phyloP scores from a whole-genome alignment of 37 sponge, comb jelly and placozoan species.

The Ianthella basta region DNA sequence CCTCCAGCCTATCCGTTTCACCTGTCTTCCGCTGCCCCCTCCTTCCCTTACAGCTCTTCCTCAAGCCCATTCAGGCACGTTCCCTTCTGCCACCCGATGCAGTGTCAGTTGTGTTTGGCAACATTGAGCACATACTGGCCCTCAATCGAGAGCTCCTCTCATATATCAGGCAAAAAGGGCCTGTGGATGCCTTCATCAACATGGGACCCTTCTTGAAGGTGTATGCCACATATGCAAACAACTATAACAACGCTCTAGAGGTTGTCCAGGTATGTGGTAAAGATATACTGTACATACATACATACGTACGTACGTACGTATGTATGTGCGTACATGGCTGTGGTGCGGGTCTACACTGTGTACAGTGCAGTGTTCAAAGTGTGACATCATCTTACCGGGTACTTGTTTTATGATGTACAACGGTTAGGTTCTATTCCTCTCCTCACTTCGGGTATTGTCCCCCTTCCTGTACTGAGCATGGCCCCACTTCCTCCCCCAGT shows the following conservation, averaged over 20 bases:
- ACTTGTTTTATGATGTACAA: no score
- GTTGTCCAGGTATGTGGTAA: constrained; percentile 50
- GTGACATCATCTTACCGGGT: no score
- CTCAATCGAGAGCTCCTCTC: constrained; percentile 72
- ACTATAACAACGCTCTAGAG: constrained; percentile 52
- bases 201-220: constrained; percentile 84
- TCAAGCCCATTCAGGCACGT: constrained; percentile 70
- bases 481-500: no score
- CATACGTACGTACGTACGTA: constrained; percentile 1
- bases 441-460: no score
- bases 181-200: constrained; percentile 72
- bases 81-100: constrained; percentile 54
- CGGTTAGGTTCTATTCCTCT: no score
- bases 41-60: constrained; percentile 55
- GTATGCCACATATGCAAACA: constrained; percentile 73
- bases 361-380: no score
- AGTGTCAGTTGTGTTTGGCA: constrained; percentile 61
- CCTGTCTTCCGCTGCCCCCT: background rate
- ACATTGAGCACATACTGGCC: constrained; percentile 74
- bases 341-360: constrained; percentile 6
- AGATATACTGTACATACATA: background rate
- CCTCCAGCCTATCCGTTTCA: no score
- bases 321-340: constrained; percentile 13
- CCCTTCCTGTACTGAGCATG: no score
- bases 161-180: constrained; percentile 59